Percentiles rank a stretch among this genome's conserved stretches.
Evolutionary conservation across 35 echinoderm and acorn worm species (phyloP).

Genomic region (Apostichopus californicus): DNA sequence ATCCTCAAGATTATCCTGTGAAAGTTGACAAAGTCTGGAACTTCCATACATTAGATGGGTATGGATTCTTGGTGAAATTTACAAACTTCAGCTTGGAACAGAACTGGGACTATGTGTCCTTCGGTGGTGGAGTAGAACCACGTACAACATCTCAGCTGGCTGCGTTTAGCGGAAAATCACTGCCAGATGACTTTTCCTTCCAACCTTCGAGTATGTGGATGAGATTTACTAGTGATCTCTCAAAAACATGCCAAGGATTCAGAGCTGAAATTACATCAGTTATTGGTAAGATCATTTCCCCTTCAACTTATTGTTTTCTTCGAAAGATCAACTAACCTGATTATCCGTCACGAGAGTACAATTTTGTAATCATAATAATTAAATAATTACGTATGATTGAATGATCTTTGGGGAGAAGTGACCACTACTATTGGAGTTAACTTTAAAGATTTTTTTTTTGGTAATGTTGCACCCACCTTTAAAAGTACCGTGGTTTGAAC

Average conservation of each 20-base stretch:
- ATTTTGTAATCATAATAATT: too few relatives aligned
- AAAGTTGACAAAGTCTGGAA: slow-evolving; percentile 23
- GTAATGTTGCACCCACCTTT: too few relatives aligned
- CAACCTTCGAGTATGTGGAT: slow-evolving; percentile 8
- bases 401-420: too few relatives aligned
- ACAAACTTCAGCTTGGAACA: slow-evolving; percentile 2
- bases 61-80: slow-evolving; percentile 14
- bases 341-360: too few relatives aligned
- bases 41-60: slow-evolving; percentile 7
- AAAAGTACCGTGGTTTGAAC: too few relatives aligned
- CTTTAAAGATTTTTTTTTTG: too few relatives aligned
- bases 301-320: too few relatives aligned
- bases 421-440: too few relatives aligned
- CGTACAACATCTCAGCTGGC: neutral
- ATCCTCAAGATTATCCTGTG: slow-evolving; percentile 12
- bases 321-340: too few relatives aligned
- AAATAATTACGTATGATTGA: too few relatives aligned
- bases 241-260: slow-evolving; percentile 39
- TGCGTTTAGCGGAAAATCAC: neutral
- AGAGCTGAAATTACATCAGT: neutral
- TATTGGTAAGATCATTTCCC: neutral
- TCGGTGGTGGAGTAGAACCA: slow-evolving; percentile 16
- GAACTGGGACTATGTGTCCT: slow-evolving; percentile 29
- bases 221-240: slow-evolving; percentile 48
- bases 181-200: neutral